phyloP scores from a whole-genome alignment of 2,888 invertebrate species.

The Lingula anatina region DNA sequence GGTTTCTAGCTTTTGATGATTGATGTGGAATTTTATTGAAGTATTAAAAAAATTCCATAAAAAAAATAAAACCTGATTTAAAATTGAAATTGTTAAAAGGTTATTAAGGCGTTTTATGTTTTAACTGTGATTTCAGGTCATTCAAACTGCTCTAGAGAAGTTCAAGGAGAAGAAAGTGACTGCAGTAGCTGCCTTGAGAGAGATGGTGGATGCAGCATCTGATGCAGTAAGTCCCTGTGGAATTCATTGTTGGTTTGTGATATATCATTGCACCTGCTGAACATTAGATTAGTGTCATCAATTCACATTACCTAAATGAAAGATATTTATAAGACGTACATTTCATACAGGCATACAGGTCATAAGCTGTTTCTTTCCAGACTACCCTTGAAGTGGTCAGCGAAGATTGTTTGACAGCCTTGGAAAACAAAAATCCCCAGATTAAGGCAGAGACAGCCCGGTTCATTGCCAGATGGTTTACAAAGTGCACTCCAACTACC shows the following conservation, averaged over 20 bases:
- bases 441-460: conserved; percentile 59
- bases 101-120: too few relatives aligned
- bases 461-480: conserved; percentile 78
- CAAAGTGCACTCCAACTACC: conserved; percentile 69
- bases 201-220: conserved; percentile 86
- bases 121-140: conserved; percentile 44
- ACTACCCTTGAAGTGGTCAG: conserved; percentile 59
- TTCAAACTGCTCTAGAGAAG: conserved; percentile 76
- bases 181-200: conserved; percentile 80
- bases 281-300: neutral
- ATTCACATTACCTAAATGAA: too few relatives aligned
- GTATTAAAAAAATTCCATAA: too few relatives aligned
- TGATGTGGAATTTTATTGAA: too few relatives aligned
- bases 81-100: too few relatives aligned
- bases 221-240: conserved; percentile 58
- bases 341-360: too few relatives aligned
- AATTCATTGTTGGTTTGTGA: neutral
- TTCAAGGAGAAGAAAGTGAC: conserved; percentile 95
- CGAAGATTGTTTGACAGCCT: conserved; percentile 78
- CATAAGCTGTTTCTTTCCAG: too few relatives aligned
- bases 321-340: too few relatives aligned
- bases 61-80: too few relatives aligned
- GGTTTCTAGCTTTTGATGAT: too few relatives aligned
- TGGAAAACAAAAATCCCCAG: conserved; percentile 61
- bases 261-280: neutral